A percentile compares a stretch with the other conserved stretches of the same genome.
Conservation (phyloP, 2,888 invertebrate species). For the Liopterus haemorrhoidalis region DNA sequence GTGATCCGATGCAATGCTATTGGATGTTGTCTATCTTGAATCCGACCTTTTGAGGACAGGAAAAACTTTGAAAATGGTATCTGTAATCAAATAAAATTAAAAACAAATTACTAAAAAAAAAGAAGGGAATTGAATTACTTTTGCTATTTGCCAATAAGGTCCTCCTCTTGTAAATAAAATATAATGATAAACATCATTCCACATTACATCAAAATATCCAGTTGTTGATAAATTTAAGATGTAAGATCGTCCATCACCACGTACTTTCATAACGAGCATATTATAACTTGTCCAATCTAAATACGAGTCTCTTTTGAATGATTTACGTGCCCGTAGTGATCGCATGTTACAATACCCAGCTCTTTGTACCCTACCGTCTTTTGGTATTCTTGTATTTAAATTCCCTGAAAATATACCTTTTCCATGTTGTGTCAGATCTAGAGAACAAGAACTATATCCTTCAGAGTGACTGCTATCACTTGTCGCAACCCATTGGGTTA, state of each 20-base stretch:
- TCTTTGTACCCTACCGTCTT: slow-evolving; percentile 70
- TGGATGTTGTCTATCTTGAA: slow-evolving; percentile 74
- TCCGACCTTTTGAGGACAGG: slow-evolving; percentile 70
- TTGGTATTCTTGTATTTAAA: slow-evolving; percentile 63
- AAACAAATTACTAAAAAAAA: slow-evolving; percentile 9
- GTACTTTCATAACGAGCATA: slow-evolving; percentile 66
- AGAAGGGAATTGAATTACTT: slow-evolving; percentile 49
- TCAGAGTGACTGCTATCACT: slow-evolving; percentile 75
- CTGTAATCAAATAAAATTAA: slow-evolving; percentile 48
- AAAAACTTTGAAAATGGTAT: slow-evolving; percentile 94
- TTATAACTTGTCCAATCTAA: slow-evolving; percentile 77
- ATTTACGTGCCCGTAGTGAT: slow-evolving; percentile 64
- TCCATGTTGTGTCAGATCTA: slow-evolving; percentile 62
- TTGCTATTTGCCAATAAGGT: slow-evolving; percentile 94
- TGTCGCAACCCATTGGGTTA: slow-evolving; percentile 68
- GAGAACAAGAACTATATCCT: slow-evolving; percentile 64
- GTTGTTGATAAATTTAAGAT: slow-evolving; percentile 70
- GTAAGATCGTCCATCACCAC: slow-evolving; percentile 94
- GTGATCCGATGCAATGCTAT: slow-evolving; percentile 58
- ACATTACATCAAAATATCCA: slow-evolving; percentile 75
- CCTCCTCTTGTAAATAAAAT: slow-evolving; percentile 91
- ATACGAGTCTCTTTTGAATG: slow-evolving; percentile 66
- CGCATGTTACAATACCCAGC: slow-evolving; percentile 80
- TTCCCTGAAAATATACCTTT: slow-evolving; percentile 64
- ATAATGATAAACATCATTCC: slow-evolving; percentile 84